Conservation (phyloP, 1,140 invertebrate genomes). For the Aphidius ervi region DNA sequence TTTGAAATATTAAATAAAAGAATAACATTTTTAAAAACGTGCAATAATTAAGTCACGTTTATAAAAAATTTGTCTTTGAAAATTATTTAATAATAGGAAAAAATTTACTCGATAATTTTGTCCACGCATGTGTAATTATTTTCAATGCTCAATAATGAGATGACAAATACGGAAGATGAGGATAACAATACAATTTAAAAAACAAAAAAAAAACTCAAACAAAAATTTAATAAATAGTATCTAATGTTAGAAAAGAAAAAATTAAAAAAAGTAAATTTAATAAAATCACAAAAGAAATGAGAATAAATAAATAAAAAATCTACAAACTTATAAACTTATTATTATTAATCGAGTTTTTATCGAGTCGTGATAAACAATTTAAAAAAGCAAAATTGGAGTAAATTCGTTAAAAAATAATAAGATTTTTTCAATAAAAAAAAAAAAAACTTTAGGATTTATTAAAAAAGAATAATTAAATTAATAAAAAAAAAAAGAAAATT, state of each 20-base stretch:
- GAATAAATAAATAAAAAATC: slow-evolving; percentile 25
- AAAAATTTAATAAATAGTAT: slow-evolving; percentile 54
- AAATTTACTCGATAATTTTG: slow-evolving; percentile 4
- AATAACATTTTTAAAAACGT: background rate
- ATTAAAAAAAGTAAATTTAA: slow-evolving; percentile 37
- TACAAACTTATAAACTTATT: slow-evolving; percentile 49
- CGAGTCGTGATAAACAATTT: slow-evolving; percentile 47
- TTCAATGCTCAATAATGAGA: slow-evolving; percentile 21
- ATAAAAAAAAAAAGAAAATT: slow-evolving; percentile 19
- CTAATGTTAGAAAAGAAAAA: slow-evolving; percentile 53
- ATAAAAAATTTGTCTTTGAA: slow-evolving; percentile 9
- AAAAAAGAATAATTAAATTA: slow-evolving; percentile 31
- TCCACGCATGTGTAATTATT: background rate
- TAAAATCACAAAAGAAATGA: slow-evolving; percentile 28
- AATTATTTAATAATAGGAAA: slow-evolving; percentile 8
- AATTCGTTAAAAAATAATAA: slow-evolving; percentile 9
- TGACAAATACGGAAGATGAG: slow-evolving; percentile 23
- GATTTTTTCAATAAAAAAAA: slow-evolving; percentile 36
- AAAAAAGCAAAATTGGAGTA: slow-evolving; percentile 22
- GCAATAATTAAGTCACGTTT: background rate
- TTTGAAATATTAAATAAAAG: background rate
- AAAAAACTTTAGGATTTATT: slow-evolving; percentile 8
- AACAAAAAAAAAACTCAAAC: slow-evolving; percentile 38
- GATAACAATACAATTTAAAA: slow-evolving; percentile 16
- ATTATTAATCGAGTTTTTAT: slow-evolving; percentile 51